Base-by-base conservation (phyloP, 2,888 invertebrate species). In the Hypsopygia costalis region DNA sequence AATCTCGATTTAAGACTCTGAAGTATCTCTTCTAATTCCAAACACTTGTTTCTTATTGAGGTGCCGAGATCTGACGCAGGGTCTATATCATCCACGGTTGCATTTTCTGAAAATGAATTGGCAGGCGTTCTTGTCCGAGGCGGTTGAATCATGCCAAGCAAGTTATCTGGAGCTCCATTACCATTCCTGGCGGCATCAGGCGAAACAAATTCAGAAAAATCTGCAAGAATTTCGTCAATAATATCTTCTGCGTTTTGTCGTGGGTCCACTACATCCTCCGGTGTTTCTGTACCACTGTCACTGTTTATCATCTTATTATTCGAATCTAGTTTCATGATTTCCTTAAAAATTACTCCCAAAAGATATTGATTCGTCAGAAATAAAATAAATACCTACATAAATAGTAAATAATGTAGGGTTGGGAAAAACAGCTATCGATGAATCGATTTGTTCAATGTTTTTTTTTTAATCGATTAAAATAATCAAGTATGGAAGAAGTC, bases 281-380 rank as follows among this genome's bases (percentile, higher is more conserved):
- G 78, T 20, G 79, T 72, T 36, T 83, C 85, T 8, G 81, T 66
- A 31, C 82, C 79, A 48, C 75, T 76, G 40, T 86, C 86, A 52
- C 73, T 83, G 52, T 79, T 83, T 49, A 86, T 81, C 76, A 85
- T 74, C 58, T 89, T 88, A 58, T 89, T 85, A 65, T 89, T 89
- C 8, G 89, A 86, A 49, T 89, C 89, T 43, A 89, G 62, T 75
- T 88, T 89, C 89, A 89, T 89, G 57, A 51, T 77, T 67, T 25
- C 21, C 28, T 20, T 22, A 16, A 16, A 16, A 16, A 41, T 48
- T 42, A 39, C 20, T 54, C 45, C 45, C 47, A 52, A n/a, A n/a
- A 52, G 64, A 58, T 70, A 76, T 77, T 59, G 70, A 76, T 73
- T 72, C 2, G 25, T 4, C 20, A 10, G 9, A 32, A 33, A 16